These are phyloP conservation scores for Dufourea novaeangliae DNA, from an alignment of 1,140 invertebrate genomes.

Conservation along the genomic window DNA sequence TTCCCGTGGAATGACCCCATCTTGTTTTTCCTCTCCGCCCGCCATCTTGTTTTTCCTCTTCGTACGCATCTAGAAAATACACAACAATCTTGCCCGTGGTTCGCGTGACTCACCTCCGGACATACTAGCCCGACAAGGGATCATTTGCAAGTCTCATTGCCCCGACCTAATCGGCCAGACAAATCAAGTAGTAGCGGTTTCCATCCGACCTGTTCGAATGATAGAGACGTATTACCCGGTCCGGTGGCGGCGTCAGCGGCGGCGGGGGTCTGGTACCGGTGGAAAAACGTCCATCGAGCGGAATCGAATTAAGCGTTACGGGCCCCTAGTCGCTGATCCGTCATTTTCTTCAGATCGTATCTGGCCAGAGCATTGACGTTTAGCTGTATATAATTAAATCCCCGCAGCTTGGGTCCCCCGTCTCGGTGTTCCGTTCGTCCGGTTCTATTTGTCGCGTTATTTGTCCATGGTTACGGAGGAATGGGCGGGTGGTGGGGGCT, in stretches of 20 bases:
- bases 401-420: not conserved
- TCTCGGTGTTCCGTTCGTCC: constrained; percentile 8
- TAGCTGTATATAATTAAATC: constrained; percentile 34
- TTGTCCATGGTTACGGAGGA: constrained; percentile 8
- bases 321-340: constrained; percentile 6
- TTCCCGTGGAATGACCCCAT: too few relatives aligned
- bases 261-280: too few relatives aligned
- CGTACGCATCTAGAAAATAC: too few relatives aligned
- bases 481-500: too few relatives aligned
- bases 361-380: not conserved
- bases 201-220: constrained; percentile 1
- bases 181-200: constrained; percentile 6
- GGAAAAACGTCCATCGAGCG: constrained; percentile 13
- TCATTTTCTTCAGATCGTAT: constrained; percentile 29
- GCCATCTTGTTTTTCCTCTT: not conserved
- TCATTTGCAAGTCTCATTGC: not conserved
- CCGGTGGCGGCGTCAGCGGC: too few relatives aligned
- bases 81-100: not conserved
- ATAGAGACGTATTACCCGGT: constrained; percentile 28
- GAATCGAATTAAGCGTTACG: constrained; percentile 25
- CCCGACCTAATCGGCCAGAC: constrained; percentile 13
- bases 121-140: not conserved
- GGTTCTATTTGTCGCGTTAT: constrained; percentile 23
- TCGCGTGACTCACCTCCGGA: not conserved
- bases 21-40: too few relatives aligned